A percentile compares a stretch with the other conserved stretches of the same genome.
These are phyloP conservation scores for Florisuga fusca DNA, from an alignment of 2,797 vertebrate species.

Conservation along the genomic window DNA sequence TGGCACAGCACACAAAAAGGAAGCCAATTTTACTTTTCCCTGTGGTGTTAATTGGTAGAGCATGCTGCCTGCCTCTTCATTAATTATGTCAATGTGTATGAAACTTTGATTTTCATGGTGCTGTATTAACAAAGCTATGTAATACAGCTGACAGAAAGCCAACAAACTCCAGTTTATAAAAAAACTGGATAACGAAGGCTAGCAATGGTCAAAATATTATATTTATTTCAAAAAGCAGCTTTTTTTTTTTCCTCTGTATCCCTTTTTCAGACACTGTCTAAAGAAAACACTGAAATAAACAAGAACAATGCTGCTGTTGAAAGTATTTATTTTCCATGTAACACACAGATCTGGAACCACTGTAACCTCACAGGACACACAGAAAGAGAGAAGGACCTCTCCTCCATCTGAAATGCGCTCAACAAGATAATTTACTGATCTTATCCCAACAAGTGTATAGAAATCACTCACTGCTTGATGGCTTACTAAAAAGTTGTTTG, in stretches of 20 bases:
- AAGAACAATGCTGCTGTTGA: neutral
- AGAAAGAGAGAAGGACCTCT: neutral
- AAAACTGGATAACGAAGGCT: constrained; percentile 60
- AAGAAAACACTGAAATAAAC: constrained; percentile 43
- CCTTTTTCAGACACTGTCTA: constrained; percentile 14
- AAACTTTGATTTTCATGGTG: constrained; percentile 82
- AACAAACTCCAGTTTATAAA: constrained; percentile 48
- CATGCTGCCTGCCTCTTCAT: constrained; percentile 89
- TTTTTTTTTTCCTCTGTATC: neutral
- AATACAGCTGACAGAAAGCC: constrained; percentile 74
- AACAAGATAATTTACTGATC: constrained; percentile 41
- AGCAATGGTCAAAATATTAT: constrained; percentile 33
- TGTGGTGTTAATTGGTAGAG: constrained; percentile 92
- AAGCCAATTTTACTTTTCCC: constrained; percentile 91
- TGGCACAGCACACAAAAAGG: constrained; percentile 85
- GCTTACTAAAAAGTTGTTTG: neutral
- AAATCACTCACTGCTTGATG: constrained; percentile 24
- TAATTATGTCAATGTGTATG: constrained; percentile 90
- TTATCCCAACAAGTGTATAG: neutral
- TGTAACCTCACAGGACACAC: neutral
- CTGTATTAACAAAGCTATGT: constrained; percentile 82
- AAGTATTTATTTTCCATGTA: constrained; percentile 18
- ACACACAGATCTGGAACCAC: neutral
- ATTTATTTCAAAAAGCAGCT: constrained; percentile 24
- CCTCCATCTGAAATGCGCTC: neutral